A percentile compares a stretch with the other conserved stretches of the same genome.
Conservation (phyloP, 2,113 vertebrate species). For the Notarius quadriscutis region DNA sequence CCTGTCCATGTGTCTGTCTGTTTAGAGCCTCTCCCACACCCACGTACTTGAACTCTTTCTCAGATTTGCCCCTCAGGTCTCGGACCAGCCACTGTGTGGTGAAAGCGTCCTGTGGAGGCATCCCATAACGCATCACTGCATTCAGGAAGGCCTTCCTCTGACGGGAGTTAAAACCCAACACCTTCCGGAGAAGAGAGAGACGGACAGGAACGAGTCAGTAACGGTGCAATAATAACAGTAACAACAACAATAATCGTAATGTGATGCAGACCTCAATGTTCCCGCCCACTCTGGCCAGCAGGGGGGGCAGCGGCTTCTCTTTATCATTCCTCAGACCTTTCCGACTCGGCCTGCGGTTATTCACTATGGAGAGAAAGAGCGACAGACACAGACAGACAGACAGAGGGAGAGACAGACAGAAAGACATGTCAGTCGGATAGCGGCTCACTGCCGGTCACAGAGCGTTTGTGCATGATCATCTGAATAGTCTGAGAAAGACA, state of each 20-base stretch:
- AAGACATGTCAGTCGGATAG: not conserved
- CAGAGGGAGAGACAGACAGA: not conserved
- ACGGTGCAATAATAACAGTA: not conserved
- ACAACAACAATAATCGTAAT: not conserved
- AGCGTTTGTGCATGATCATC: not conserved
- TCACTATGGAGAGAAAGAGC: not conserved
- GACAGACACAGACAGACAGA: not conserved
- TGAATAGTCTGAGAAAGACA: not conserved
- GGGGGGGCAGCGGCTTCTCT: constrained; percentile 94
- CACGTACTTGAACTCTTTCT: constrained; percentile 96
- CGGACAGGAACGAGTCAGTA: not conserved
- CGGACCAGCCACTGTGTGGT: constrained; percentile 97
- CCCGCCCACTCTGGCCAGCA: constrained; percentile 95
- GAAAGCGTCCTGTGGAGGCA: constrained; percentile 97
- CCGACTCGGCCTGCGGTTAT: constrained; percentile 85
- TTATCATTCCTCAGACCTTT: constrained; percentile 95
- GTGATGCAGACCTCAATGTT: constrained; percentile 86
- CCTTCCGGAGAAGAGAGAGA: constrained; percentile 66
- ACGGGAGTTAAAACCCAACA: constrained; percentile 94
- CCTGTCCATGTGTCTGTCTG: not conserved
- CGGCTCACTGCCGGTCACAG: no score
- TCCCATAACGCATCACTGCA: constrained; percentile 99
- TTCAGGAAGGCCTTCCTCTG: constrained; percentile 98
- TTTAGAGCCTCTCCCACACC: not conserved
- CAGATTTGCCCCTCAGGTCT: constrained; percentile 93